These are phyloP conservation scores for Cistogaster globosa DNA, from an alignment of 2,888 invertebrate genomes.

Conservation along the genomic window DNA sequence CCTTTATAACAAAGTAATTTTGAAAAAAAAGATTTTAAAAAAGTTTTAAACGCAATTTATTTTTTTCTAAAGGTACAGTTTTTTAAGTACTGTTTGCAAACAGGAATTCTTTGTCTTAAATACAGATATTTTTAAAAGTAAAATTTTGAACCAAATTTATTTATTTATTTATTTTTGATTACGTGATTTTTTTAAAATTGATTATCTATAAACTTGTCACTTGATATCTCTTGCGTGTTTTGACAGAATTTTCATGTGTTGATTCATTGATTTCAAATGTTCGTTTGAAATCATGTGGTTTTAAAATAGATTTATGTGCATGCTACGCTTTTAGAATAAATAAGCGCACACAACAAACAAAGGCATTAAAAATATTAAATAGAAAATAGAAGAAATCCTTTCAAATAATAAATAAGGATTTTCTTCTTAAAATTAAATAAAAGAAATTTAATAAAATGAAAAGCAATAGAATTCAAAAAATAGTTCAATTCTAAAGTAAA, in stretches of 20 bases:
- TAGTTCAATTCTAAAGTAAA: neutral
- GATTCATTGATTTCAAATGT: conserved; percentile 60
- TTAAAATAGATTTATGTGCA: conserved; percentile 67
- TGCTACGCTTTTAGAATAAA: conserved; percentile 52
- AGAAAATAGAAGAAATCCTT: conserved; percentile 9
- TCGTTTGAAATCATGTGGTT: conserved; percentile 62
- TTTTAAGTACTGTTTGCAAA: too few relatives aligned
- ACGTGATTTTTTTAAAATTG: too few relatives aligned
- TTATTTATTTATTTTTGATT: too few relatives aligned
- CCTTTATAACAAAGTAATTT: too few relatives aligned
- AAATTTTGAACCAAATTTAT: too few relatives aligned
- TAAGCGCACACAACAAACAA: neutral
- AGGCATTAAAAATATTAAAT: conserved; percentile 5
- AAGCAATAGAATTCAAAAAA: conserved; percentile 32
- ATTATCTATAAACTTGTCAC: too few relatives aligned
- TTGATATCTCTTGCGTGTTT: too few relatives aligned
- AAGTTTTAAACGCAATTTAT: too few relatives aligned
- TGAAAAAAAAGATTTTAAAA: too few relatives aligned
- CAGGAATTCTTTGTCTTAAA: too few relatives aligned
- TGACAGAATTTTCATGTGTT: conserved; percentile 6
- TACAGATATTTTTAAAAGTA: too few relatives aligned
- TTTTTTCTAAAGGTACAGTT: too few relatives aligned
- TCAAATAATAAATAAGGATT: conserved; percentile 33
- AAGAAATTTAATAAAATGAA: conserved; percentile 27
- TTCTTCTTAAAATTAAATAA: conserved; percentile 40